Percentiles rank a stretch among this genome's conserved stretches.
These are phyloP conservation scores for Torymus aiolomorphi DNA, from an alignment of 2,888 invertebrate species.

Conservation along the genomic window DNA sequence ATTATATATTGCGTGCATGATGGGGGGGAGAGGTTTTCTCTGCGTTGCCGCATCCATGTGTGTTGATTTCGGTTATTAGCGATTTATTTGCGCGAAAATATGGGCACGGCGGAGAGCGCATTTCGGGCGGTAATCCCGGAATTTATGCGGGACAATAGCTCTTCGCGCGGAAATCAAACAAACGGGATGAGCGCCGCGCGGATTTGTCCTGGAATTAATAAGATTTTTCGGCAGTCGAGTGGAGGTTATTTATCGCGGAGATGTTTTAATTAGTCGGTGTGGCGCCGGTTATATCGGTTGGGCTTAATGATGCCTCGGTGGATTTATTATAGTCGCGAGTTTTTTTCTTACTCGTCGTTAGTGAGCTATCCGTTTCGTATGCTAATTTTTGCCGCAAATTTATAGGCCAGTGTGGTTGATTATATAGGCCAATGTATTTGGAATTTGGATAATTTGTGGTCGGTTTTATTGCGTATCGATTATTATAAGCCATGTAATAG, in stretches of 20 bases:
- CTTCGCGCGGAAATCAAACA: slow-evolving; percentile 27
- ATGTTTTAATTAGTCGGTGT: slow-evolving; percentile 13
- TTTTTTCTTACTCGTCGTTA: no score
- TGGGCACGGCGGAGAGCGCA: not conserved
- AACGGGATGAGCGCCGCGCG: not conserved
- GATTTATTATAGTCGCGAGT: no score
- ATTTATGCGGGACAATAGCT: slow-evolving; percentile 40
- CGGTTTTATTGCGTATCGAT: no score
- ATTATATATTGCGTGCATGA: not conserved
- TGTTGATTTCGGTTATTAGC: slow-evolving; percentile 55
- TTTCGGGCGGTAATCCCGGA: slow-evolving; percentile 23
- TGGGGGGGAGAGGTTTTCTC: slow-evolving; percentile 8
- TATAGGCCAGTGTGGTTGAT: no score
- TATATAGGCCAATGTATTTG: no score
- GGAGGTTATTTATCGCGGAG: slow-evolving; percentile 3
- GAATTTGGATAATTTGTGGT: no score
- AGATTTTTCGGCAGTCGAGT: slow-evolving; percentile 10
- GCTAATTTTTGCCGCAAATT: no score
- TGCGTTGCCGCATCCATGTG: not conserved
- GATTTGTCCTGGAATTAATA: slow-evolving; percentile 27
- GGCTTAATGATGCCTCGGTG: no score
- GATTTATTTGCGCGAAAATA: slow-evolving; percentile 52
- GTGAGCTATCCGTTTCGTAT: no score
- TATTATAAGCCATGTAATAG: no score
- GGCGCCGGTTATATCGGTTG: not conserved